A percentile compares a stretch with the other conserved stretches of the same genome.
Conservation (phyloP, 2,888 invertebrate species). For the Timandra comae region DNA sequence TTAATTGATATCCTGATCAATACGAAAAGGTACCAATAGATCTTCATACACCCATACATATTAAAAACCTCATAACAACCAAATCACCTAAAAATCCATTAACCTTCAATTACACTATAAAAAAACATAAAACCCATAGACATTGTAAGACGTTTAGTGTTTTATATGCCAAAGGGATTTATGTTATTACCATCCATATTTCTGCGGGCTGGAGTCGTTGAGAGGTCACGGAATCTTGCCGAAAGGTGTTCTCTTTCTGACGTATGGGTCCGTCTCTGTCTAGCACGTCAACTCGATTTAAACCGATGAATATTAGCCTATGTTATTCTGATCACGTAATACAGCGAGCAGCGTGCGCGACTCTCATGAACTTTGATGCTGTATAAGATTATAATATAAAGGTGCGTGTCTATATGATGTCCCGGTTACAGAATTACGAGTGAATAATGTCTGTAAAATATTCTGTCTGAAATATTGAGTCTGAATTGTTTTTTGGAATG, state of each 20-base stretch:
- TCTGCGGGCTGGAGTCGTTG: slow-evolving; percentile 71
- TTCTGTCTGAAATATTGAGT: not conserved
- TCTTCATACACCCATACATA: too few relatives aligned
- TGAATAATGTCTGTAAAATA: not conserved
- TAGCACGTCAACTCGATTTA: slow-evolving; percentile 53
- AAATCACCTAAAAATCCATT: too few relatives aligned
- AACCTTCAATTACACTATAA: slow-evolving; percentile 37
- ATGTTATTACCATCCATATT: slow-evolving; percentile 77
- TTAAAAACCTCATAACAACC: too few relatives aligned
- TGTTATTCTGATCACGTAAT: slow-evolving; percentile 69
- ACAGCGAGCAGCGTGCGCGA: slow-evolving; percentile 51
- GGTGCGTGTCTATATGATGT: slow-evolving; percentile 1
- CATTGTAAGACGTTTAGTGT: slow-evolving; percentile 74
- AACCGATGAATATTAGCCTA: slow-evolving; percentile 72
- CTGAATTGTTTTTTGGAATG: not conserved
- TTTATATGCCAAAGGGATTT: slow-evolving; percentile 77
- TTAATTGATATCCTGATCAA: too few relatives aligned
- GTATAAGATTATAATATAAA: slow-evolving; percentile 53
- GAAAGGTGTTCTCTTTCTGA: slow-evolving; percentile 41
- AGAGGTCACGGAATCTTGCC: slow-evolving; percentile 75
- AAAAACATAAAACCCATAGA: slow-evolving; percentile 60
- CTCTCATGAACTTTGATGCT: slow-evolving; percentile 73
- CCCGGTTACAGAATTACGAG: slow-evolving; percentile 1
- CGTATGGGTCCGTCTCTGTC: slow-evolving; percentile 44
- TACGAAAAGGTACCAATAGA: too few relatives aligned